Evolutionary conservation across 2,797 vertebrate genomes (phyloP), one percentile per base, ranked within the genome.

Genomic region (Craterocephalus amniculus): DNA sequence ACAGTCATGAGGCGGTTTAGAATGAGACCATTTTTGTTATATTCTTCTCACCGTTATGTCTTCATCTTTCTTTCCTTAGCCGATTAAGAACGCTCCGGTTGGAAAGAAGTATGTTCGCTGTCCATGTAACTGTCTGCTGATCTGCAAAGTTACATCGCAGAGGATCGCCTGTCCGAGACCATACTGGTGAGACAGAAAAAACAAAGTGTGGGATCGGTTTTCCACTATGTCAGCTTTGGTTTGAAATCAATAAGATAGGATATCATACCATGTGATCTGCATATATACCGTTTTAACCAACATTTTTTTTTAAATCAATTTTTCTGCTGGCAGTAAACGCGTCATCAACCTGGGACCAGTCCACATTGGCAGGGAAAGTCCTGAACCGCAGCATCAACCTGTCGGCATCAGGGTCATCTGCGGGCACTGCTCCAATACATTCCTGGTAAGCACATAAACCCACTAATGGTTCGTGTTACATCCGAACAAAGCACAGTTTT

Each of bases 51-150:
- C 3, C 6, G 49, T 1, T 12, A 8, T 36, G 24, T 61, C 20
- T 48, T 7, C 54, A 45, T 36, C 11, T 11, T 13, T 27, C 35
- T 58, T 59, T 51, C n/a, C 29, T 2, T 35, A 31, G 96, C 96
- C 96, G 0, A 97, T 97, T 73, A 96, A 96, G 81, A 96, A 96
- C 65, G 95, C 96, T 63, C 96, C 96, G 0, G 90, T 93, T 0
- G 96, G 96, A n/a, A 97, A 97, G 93, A 97, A 97, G 81, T 97
- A 97, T 2, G 96, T 97, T 35, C 92, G 96, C 56, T 97, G 96
- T 80, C 96, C 96, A 0, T 97, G 96, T 49, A 97, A 96, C 91
- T 97, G 96, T 75, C 95, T 97, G 27, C 94, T 97, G 63, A 96
- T 97, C 87, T 97, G 96, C 87, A 96, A 96, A 87, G 96, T 96